Percentiles rank a stretch among this genome's conserved stretches.
phyloP scores from a whole-genome alignment of 2,113 vertebrate species.

The Erythrocercus mccallii region DNA sequence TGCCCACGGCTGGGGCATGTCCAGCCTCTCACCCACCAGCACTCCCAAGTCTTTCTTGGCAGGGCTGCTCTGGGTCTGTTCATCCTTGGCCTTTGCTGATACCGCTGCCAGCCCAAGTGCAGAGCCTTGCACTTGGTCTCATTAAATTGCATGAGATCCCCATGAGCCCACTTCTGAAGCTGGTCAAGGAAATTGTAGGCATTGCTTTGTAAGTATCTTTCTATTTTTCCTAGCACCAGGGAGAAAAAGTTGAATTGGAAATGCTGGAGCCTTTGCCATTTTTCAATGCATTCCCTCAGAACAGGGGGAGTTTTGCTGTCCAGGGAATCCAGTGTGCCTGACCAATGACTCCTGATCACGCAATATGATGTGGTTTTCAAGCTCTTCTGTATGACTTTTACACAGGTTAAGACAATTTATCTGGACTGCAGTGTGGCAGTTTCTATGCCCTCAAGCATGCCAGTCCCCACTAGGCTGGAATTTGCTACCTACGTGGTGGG shows the following conservation, averaged over 20 bases:
- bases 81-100: neutral
- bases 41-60: fast-evolving
- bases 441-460: neutral
- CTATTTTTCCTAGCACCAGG: neutral
- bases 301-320: neutral
- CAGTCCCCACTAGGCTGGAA: neutral
- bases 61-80: neutral
- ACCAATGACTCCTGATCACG: neutral
- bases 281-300: neutral
- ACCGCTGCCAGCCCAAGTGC: no score
- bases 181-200: neutral
- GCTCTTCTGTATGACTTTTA: neutral
- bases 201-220: neutral
- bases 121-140: neutral
- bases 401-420: neutral
- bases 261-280: neutral
- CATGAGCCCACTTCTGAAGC: neutral
- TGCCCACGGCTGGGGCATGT: neutral
- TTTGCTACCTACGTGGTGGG: fast-evolving
- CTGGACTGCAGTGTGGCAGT: neutral
- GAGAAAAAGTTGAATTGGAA: neutral
- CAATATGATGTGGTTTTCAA: neutral
- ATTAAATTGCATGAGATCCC: neutral
- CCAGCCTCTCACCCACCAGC: neutral
- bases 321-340: fast-evolving